These are phyloP conservation scores for Phycodurus eques DNA, from an alignment of 2,113 vertebrate species.

Conservation along the genomic window DNA sequence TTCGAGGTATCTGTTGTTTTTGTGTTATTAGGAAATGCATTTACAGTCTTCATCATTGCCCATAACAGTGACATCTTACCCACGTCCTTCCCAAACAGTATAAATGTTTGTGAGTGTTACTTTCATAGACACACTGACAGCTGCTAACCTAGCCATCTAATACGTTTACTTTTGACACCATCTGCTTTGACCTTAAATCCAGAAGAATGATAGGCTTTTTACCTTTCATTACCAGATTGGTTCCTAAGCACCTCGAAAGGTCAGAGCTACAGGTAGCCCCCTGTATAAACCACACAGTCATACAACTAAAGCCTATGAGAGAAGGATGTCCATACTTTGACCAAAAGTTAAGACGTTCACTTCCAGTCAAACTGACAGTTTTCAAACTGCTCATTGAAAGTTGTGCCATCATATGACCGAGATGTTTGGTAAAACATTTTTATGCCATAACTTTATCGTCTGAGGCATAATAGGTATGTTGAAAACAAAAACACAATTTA, in stretches of 20 bases:
- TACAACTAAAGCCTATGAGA: slow-evolving; percentile 5
- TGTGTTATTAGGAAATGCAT: too few relatives aligned
- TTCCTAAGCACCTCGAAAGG: slow-evolving; percentile 34
- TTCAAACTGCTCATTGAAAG: background rate
- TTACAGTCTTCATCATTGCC: background rate
- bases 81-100: background rate
- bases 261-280: slow-evolving; percentile 17
- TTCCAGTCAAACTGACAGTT: background rate
- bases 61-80: background rate
- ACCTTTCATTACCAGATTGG: slow-evolving; percentile 23
- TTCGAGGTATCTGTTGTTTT: too few relatives aligned
- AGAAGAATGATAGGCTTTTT: slow-evolving; percentile 21
- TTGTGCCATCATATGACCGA: background rate
- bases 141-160: slow-evolving; percentile 15
- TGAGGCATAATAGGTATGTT: background rate
- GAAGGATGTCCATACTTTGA: background rate
- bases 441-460: background rate
- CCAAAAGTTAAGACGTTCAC: background rate
- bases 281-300: slow-evolving; percentile 9
- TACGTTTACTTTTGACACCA: slow-evolving; percentile 28
- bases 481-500: background rate
- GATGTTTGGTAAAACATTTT: background rate
- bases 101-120: background rate
- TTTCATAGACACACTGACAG: slow-evolving; percentile 31
- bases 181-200: slow-evolving; percentile 35